Percentiles rank a stretch among this genome's conserved stretches.
Conservation (phyloP, 2,113 vertebrate genomes). For the Trichomycterus rosablanca region DNA sequence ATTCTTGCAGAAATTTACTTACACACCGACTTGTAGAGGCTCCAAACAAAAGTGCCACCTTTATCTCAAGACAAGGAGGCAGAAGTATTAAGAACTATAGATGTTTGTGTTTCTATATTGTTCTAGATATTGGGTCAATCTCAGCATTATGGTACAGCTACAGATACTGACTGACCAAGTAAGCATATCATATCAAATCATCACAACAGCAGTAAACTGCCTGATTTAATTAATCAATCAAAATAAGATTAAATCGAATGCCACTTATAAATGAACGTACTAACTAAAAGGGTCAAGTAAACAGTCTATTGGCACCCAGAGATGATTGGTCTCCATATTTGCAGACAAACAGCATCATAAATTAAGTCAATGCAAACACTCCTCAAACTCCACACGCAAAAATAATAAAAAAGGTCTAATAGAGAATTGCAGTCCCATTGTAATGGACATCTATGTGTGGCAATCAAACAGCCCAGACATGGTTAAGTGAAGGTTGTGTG, state of each 20-base stretch:
- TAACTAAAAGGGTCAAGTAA: constrained; percentile 21
- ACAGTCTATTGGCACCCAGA: constrained; percentile 36
- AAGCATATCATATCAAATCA: constrained; percentile 2
- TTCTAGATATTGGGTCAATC: constrained; percentile 18
- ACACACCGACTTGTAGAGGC: background rate
- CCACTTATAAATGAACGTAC: constrained; percentile 9
- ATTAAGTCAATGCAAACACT: no score
- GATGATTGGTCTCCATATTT: constrained; percentile 36
- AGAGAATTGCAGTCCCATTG: constrained; percentile 27
- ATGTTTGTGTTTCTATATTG: constrained; percentile 7
- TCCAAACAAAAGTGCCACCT: constrained; percentile 2
- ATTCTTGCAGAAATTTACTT: constrained; percentile 6
- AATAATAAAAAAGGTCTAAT: constrained; percentile 11
- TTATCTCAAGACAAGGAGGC: constrained; percentile 6
- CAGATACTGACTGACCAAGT: background rate
- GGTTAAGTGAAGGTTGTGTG: constrained; percentile 27
- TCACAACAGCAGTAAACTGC: constrained; percentile 1
- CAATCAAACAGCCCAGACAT: constrained; percentile 29
- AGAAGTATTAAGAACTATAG: constrained; percentile 25
- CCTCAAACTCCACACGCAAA: background rate
- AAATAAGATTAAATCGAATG: constrained; percentile 5
- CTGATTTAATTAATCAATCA: constrained; percentile 13
- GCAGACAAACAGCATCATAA: constrained; percentile 17
- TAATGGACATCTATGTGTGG: constrained; percentile 17
- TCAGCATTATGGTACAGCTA: constrained; percentile 14